A percentile compares a stretch with the other conserved stretches of the same genome.
Evolutionary conservation across 2,113 vertebrate genomes (phyloP).

Genomic region (Calidris pygmaea): DNA sequence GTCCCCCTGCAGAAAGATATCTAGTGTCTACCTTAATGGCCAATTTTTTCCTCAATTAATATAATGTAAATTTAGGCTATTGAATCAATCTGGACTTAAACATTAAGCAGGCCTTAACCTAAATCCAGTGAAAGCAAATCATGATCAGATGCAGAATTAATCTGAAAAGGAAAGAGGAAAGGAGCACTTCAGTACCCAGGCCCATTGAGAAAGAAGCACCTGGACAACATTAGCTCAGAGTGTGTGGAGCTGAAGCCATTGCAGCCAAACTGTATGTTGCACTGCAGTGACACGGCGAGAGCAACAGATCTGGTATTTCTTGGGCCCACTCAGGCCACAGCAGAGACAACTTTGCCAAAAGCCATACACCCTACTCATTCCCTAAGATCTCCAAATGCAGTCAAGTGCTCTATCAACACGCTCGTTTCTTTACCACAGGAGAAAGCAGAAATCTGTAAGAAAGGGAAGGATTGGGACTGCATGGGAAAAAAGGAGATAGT

Average conservation of each 20-base stretch:
- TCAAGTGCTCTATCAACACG: neutral
- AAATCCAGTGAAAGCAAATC: neutral
- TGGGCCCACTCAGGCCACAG: neutral
- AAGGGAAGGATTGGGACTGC: neutral
- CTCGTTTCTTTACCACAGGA: neutral
- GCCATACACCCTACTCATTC: neutral
- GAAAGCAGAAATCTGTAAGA: neutral
- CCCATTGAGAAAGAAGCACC: neutral
- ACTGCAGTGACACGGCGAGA: neutral
- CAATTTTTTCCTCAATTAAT: neutral
- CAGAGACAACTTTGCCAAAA: neutral
- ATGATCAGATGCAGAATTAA: neutral
- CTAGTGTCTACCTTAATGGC: neutral
- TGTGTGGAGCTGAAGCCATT: fast-evolving
- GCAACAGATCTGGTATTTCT: neutral
- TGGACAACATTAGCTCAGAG: fast-evolving
- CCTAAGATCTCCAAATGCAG: neutral
- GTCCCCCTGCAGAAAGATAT: neutral
- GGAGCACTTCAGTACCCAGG: neutral
- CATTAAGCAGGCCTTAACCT: neutral
- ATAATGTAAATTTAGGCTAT: neutral
- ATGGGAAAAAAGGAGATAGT: neutral
- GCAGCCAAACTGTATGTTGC: neutral
- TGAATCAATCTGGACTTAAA: neutral
- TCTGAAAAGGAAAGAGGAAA: neutral